phyloP scores from a whole-genome alignment of 2,888 invertebrate genomes.

The Atrina japonica region DNA sequence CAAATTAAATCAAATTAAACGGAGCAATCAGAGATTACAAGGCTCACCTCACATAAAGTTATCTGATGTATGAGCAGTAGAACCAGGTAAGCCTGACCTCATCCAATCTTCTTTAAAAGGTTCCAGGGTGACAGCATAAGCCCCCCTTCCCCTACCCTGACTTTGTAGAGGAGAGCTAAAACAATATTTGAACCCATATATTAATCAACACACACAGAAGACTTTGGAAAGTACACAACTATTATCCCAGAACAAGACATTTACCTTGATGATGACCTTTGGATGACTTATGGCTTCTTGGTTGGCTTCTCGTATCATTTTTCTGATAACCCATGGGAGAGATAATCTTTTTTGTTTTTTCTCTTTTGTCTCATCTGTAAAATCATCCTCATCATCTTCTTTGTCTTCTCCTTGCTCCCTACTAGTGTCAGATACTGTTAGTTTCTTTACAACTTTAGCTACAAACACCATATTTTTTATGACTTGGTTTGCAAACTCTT shows the following conservation, averaged over 20 bases:
- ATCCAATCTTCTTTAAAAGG: no score
- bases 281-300: constrained; percentile 89
- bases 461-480: constrained; percentile 87
- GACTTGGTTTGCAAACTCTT: constrained; percentile 86
- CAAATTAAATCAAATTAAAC: no score
- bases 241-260: constrained; percentile 61
- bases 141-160: no score
- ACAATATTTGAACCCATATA: no score
- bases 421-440: constrained; percentile 19
- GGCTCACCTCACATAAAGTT: no score
- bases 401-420: constrained; percentile 21
- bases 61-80: no score
- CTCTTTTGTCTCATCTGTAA: constrained; percentile 33
- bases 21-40: no score
- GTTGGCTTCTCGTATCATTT: constrained; percentile 88
- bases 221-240: no score
- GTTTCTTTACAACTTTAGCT: constrained; percentile 83
- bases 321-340: constrained; percentile 83
- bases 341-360: constrained; percentile 42
- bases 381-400: constrained; percentile 9
- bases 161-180: no score
- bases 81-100: no score
- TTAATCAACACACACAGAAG: no score
- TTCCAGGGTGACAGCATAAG: no score
- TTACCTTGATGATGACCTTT: constrained; percentile 87